Evolutionary conservation across 2,888 invertebrate genomes (phyloP).

Genomic region (Euspilapteryx auroguttella): DNA sequence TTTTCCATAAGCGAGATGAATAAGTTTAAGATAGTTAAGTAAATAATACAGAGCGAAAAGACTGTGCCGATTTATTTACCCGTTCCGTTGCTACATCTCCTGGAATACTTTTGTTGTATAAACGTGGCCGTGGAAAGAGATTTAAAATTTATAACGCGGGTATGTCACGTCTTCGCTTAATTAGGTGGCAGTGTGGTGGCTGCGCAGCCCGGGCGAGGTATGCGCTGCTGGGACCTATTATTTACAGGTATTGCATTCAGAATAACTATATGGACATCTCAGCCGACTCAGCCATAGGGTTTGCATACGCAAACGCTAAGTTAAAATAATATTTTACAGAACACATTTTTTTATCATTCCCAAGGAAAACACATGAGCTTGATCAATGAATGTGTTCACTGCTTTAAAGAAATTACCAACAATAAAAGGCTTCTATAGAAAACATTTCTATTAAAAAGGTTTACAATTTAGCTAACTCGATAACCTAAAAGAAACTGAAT

Average conservation of each 20-base stretch:
- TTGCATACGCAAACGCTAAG: slow-evolving; percentile 29
- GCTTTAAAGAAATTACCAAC: too few species aligned
- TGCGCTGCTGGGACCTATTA: slow-evolving; percentile 10
- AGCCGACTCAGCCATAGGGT: slow-evolving; percentile 26
- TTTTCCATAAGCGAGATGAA: too few species aligned
- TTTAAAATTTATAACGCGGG: slow-evolving; percentile 46
- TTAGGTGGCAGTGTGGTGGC: slow-evolving; percentile 40
- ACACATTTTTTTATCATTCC: slow-evolving; percentile 18
- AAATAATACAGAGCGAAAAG: too few species aligned
- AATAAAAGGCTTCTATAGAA: too few species aligned
- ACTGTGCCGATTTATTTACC: slow-evolving; percentile 10
- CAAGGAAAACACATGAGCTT: too few species aligned
- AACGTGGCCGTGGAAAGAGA: slow-evolving; percentile 24
- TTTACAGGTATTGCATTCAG: slow-evolving; percentile 18
- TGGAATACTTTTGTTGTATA: slow-evolving; percentile 20
- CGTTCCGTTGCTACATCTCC: slow-evolving; percentile 12
- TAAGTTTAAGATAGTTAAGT: too few species aligned
- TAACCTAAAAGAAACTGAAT: too few species aligned
- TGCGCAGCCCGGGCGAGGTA: slow-evolving; percentile 8
- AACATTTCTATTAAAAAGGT: too few species aligned
- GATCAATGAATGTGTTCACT: too few species aligned
- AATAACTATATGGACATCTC: slow-evolving; percentile 26
- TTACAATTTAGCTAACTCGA: too few species aligned
- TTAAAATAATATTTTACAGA: slow-evolving; percentile 32
- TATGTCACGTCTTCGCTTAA: slow-evolving; percentile 46